These are phyloP conservation scores for Drosophila subsilvestris DNA, from an alignment of 2,888 invertebrate species.

Conservation along the genomic window DNA sequence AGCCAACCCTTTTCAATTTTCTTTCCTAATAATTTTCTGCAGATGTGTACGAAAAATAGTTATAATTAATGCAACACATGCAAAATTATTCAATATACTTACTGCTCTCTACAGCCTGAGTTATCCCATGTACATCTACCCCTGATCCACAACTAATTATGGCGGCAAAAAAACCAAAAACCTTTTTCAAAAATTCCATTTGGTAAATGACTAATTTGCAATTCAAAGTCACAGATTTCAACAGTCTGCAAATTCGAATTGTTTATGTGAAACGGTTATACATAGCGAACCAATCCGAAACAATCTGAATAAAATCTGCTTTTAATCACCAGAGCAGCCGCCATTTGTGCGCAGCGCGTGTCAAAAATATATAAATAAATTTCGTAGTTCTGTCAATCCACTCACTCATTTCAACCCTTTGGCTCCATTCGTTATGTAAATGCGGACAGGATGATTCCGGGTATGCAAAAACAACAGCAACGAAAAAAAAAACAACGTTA, in stretches of 20 bases:
- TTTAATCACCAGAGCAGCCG: slow-evolving; percentile 42
- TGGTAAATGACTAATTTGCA: slow-evolving; percentile 33
- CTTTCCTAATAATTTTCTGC: background rate
- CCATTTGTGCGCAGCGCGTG: slow-evolving; percentile 19
- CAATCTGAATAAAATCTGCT: slow-evolving; percentile 48
- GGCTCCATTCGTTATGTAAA: slow-evolving; percentile 25
- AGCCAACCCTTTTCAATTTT: background rate
- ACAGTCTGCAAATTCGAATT: slow-evolving; percentile 15
- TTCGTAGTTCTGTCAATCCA: slow-evolving; percentile 8
- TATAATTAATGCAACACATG: background rate
- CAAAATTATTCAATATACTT: background rate
- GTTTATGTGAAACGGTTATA: slow-evolving; percentile 11
- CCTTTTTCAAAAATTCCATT: slow-evolving; percentile 28
- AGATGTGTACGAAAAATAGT: background rate
- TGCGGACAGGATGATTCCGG: background rate
- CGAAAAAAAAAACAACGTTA: slow-evolving; percentile 7
- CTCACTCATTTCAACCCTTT: slow-evolving; percentile 12
- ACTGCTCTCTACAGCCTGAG: no score
- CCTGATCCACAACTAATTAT: background rate
- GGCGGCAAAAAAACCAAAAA: no score
- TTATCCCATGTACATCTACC: no score
- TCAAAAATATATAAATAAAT: slow-evolving; percentile 30
- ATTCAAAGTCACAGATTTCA: slow-evolving; percentile 15
- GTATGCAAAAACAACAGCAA: background rate
- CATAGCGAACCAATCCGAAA: background rate